Evolutionary conservation across 2,113 vertebrate genomes (phyloP), one percentile per base, ranked within the genome.

Genomic region (Nestor notabilis): DNA sequence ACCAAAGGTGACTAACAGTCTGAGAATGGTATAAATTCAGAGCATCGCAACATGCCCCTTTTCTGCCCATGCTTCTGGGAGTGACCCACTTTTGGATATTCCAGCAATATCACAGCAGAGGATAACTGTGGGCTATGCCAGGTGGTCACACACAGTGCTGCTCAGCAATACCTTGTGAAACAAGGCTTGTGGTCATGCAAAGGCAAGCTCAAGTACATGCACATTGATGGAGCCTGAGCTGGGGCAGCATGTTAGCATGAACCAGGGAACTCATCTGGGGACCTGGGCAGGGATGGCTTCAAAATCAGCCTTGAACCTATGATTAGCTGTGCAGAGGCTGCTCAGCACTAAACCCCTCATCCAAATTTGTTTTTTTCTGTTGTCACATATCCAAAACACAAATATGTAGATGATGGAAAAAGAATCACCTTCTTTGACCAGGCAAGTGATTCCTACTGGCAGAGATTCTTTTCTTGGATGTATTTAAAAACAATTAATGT

Each of bases 121-220:
- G 35, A 52, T 52, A 46, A 56, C 17, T 1, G 6, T 27, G n/a
- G 50, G 27, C 18, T n/a, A 2, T 4, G 31, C 17, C 24, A 29
- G 15, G 14, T 1, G 1, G 23, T 31, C 28, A 23, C 21, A n/a
- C 11, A 6, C 31, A 2, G 11, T 5, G 17, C 44, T 49, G 2
- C 31, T 20, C 63, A 29, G 44, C 50, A 35, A 2, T 19, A 49
- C 12, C 46, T 25, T 16, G 3, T 6, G 17, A n/a, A 37, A 19
- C 12, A 24, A 39, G 11, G 9, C n/a, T 13, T 15, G n/a, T 11
- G 25, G 37, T 43, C 5, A 1, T 1, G 11, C 0, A 2, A 60
- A 71, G 31, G 50, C 31, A 11, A 21, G 10, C 20, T 17, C 21
- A 11, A 28, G 19, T 11, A 11, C 1, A 5, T 7, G 17, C 29